Evolutionary conservation across 1,140 invertebrate species (phyloP).

Genomic region (Hydropsyche tenuis): DNA sequence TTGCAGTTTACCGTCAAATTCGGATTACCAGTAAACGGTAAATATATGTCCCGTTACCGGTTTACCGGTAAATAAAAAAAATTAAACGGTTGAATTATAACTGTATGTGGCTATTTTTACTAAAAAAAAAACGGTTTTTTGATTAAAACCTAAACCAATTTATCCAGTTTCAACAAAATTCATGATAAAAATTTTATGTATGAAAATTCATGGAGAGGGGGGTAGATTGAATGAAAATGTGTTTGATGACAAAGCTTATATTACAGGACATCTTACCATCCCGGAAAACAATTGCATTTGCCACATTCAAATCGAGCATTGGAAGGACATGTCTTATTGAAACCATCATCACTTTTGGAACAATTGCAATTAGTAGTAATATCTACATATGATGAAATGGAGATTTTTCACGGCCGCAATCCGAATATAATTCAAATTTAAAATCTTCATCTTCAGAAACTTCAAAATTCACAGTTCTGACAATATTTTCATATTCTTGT

Average conservation of each 20-base stretch:
- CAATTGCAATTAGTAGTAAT: conserved; percentile 61
- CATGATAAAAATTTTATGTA: no score
- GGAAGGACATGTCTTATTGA: conserved; percentile 54
- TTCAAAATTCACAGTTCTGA: conserved; percentile 64
- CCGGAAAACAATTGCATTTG: conserved; percentile 64
- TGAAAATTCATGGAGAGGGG: conserved; percentile 53
- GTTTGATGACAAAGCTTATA: not conserved
- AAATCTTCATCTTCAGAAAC: conserved; percentile 62
- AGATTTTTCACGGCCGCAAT: conserved; percentile 62
- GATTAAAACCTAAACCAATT: no score
- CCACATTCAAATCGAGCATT: conserved; percentile 65
- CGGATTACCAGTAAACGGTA: no score
- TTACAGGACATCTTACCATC: conserved; percentile 59
- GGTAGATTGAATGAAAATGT: conserved; percentile 20
- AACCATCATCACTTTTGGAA: conserved; percentile 49
- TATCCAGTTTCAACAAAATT: no score
- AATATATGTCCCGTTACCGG: no score
- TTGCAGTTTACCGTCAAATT: no score
- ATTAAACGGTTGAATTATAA: no score
- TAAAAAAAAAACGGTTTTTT: no score
- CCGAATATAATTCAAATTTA: conserved; percentile 64
- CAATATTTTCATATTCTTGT: conserved; percentile 65
- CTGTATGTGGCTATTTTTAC: no score
- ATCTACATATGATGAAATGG: conserved; percentile 57
- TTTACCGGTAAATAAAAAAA: no score